Base-by-base conservation (phyloP, 1,140 invertebrate genomes). In the Drosophila santomea region DNA sequence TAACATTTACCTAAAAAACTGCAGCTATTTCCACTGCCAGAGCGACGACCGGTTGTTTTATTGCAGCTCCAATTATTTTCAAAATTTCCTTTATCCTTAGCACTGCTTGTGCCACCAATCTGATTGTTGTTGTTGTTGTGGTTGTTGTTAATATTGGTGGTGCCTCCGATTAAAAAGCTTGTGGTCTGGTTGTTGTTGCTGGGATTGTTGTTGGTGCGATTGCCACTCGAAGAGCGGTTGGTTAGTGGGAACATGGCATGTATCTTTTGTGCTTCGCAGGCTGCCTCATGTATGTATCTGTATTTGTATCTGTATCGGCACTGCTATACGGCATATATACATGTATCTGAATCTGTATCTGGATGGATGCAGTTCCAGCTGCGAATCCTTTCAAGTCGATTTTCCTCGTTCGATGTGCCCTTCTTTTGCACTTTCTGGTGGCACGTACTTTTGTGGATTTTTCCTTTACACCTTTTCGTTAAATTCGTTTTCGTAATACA, bases 31-130 rank as follows among this genome's bases (percentile, higher is more conserved):
- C 84, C 91, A 78, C 61, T 92, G 74, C 91, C 91, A 89, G 91
- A 90, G 51, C 91, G 91, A 59, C 91, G 88, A 69, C 91, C 91
- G 61, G 91, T 92, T 82, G 91, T 92, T 79, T 92, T 92, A 79
- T 92, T 92, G 77, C 88, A 91, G 81, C 81, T 91, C 91, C 91
- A 92, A 78, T 88, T 92, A 91, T 91, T 91, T 90, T 91, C 90
- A 71, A 91, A 91, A 82, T 89, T 90, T 82, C 90, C 86, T 90
- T 91, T 85, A 91, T 92, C 91, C 90, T 92, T 80, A 36, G 61
- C 61, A 75, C 51, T 77, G 51, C n/a, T 20, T 60, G 15, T 66
- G 67, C 38, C 44, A 6, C 45, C 51, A 38, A 56, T 54, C 28
- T 39, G 78, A 38, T 36, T 43, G 59, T 45, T 61, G 45, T 60